Evolutionary conservation across 2,113 vertebrate genomes (phyloP).

Genomic region (Chauna torquata): DNA sequence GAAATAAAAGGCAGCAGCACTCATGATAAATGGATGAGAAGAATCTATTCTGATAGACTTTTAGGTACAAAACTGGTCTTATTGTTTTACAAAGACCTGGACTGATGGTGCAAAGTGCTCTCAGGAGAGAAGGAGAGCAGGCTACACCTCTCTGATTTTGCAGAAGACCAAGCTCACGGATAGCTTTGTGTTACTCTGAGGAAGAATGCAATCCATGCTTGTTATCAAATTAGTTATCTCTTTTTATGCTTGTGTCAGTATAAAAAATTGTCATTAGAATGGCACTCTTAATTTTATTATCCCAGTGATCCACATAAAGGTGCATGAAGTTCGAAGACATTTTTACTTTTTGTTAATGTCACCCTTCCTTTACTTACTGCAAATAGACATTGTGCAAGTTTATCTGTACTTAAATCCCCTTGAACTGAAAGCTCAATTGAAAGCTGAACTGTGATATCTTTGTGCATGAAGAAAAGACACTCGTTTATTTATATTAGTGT

Average conservation of each 20-base stretch:
- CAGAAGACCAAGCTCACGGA: background rate
- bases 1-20: background rate
- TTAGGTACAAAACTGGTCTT: background rate
- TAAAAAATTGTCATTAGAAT: background rate
- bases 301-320: background rate
- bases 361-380: background rate
- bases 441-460: constrained; percentile 13
- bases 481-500: constrained; percentile 48
- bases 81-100: background rate
- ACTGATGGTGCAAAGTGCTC: background rate
- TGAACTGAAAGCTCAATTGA: background rate
- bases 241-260: background rate
- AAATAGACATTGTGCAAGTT: background rate
- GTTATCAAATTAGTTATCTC: background rate
- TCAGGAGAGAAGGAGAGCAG: background rate
- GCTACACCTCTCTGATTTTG: background rate
- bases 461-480: constrained; percentile 10
- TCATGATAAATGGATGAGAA: background rate
- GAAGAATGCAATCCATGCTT: background rate
- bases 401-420: constrained; percentile 6
- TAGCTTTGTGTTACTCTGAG: background rate
- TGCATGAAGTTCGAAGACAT: background rate
- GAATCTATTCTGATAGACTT: background rate
- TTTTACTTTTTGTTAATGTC: background rate
- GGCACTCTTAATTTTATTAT: background rate